phyloP scores from a whole-genome alignment of 2,113 vertebrate genomes.

The Eulemur macaco region DNA sequence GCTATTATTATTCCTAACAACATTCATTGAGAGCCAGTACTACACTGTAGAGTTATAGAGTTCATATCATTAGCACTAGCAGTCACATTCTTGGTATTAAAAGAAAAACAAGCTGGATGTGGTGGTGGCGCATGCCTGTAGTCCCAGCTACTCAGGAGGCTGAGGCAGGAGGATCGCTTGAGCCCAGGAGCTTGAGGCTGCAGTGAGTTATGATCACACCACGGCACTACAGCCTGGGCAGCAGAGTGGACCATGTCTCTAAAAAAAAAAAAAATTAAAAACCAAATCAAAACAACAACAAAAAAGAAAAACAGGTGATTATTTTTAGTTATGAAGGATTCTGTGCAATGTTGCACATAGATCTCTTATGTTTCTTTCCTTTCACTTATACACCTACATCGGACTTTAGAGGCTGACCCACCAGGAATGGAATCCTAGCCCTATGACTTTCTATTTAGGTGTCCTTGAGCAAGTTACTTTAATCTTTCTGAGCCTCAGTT shows the following conservation, averaged over 20 bases:
- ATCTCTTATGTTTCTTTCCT: neutral
- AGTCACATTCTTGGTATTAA: constrained; percentile 5
- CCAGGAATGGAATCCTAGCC: neutral
- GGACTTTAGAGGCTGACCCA: neutral
- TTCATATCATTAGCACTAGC: neutral
- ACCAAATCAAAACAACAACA: too few species aligned
- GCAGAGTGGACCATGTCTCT: too few species aligned
- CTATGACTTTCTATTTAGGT: neutral
- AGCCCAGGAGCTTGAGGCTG: too few species aligned
- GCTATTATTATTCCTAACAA: neutral
- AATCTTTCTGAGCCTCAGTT: neutral
- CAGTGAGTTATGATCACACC: too few species aligned
- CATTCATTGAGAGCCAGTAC: neutral
- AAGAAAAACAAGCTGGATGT: constrained; percentile 1
- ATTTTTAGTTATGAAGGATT: constrained; percentile 32
- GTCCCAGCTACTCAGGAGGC: too few species aligned
- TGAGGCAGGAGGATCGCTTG: too few species aligned
- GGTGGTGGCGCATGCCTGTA: too few species aligned
- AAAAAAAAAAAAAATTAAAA: too few species aligned
- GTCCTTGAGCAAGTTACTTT: constrained; percentile 33
- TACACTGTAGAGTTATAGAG: neutral
- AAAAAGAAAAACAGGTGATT: constrained; percentile 26
- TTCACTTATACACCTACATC: constrained; percentile 12
- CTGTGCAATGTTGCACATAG: neutral
- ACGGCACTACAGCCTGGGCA: too few species aligned